phyloP scores from a whole-genome alignment of 2,113 vertebrate species.

The Paedocypris sp. region DNA sequence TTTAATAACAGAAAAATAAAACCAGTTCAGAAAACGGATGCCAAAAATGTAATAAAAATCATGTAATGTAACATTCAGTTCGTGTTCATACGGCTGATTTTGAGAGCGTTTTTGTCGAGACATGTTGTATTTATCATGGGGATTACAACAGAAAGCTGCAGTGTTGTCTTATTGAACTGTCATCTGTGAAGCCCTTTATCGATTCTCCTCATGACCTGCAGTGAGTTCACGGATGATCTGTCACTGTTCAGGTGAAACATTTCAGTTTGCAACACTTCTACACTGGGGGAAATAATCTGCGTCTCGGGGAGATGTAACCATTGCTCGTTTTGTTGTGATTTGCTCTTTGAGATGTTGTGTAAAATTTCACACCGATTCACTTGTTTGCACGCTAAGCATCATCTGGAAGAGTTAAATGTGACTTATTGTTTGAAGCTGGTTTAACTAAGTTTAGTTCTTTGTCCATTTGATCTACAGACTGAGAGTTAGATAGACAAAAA shows the following conservation, averaged over 20 bases:
- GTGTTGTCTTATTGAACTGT: background rate
- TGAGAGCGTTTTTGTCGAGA: background rate
- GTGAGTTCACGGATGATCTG: background rate
- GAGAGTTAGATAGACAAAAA: too few species aligned
- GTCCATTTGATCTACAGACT: too few species aligned
- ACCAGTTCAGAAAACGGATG: too few species aligned
- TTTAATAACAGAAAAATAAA: too few species aligned
- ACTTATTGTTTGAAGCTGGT: too few species aligned
- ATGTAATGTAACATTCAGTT: background rate
- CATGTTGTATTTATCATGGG: background rate
- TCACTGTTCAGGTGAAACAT: conserved; percentile 11
- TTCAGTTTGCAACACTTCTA: background rate
- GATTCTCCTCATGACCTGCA: background rate
- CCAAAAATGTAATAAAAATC: too few species aligned
- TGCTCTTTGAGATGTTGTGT: background rate
- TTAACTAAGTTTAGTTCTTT: too few species aligned
- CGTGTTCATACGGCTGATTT: background rate
- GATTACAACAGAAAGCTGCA: background rate
- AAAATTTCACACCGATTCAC: too few species aligned
- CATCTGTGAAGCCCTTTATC: background rate
- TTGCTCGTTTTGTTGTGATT: background rate
- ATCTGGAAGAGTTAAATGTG: too few species aligned
- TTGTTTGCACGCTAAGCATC: too few species aligned
- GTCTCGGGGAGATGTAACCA: background rate
- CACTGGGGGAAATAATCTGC: background rate